These are phyloP conservation scores for Lasioglossum malachurum DNA, from an alignment of 2,888 invertebrate genomes.

Conservation along the genomic window DNA sequence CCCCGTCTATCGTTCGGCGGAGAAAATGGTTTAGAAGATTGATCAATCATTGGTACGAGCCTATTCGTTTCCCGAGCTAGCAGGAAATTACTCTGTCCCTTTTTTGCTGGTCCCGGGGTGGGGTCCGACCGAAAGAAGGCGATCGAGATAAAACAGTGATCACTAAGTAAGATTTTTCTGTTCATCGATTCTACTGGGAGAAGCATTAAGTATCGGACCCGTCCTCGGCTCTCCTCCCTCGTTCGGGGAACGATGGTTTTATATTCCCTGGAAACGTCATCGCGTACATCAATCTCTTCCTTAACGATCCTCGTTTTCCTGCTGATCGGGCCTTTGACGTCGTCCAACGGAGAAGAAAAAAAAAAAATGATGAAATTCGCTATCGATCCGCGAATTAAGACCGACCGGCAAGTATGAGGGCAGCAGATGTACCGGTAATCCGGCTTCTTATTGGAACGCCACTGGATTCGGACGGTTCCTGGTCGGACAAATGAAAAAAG, in stretches of 20 bases:
- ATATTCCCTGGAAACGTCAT: slow-evolving; percentile 52
- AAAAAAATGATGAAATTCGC: background rate
- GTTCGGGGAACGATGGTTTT: slow-evolving; percentile 44
- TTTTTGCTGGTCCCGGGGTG: background rate
- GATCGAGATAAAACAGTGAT: slow-evolving; percentile 53
- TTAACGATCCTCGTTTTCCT: slow-evolving; percentile 52
- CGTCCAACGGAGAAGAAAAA: background rate
- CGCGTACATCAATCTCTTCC: slow-evolving; percentile 47
- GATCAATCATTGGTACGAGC: background rate
- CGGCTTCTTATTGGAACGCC: background rate
- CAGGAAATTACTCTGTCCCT: slow-evolving; percentile 2
- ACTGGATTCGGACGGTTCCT: background rate
- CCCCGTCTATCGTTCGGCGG: background rate
- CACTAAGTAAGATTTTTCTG: slow-evolving; percentile 46
- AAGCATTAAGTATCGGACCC: slow-evolving; percentile 43
- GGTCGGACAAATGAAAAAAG: background rate
- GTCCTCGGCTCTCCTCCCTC: slow-evolving; percentile 3
- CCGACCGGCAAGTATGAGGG: slow-evolving; percentile 5
- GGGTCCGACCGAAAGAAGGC: slow-evolving; percentile 1
- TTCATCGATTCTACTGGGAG: slow-evolving; percentile 38
- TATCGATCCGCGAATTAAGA: slow-evolving; percentile 51
- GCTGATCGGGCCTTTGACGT: slow-evolving; percentile 37
- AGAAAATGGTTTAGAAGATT: background rate
- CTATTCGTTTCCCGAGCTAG: background rate
- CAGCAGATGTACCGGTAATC: slow-evolving; percentile 7